Conservation (phyloP, 2,888 invertebrate genomes). For the Byasa hedistus region DNA sequence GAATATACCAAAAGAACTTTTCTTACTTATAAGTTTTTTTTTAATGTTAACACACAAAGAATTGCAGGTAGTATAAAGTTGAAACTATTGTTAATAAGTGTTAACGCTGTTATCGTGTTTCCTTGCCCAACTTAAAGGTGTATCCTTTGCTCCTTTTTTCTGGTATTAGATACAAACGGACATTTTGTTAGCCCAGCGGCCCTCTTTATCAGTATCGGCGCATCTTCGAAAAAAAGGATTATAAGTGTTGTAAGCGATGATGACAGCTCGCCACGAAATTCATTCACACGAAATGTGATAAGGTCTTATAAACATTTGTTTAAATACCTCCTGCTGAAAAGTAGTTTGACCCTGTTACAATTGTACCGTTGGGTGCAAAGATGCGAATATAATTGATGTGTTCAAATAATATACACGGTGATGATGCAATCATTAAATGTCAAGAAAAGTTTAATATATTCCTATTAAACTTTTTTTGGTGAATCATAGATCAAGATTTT, state of each 20-base stretch:
- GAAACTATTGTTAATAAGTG: slow-evolving; percentile 9
- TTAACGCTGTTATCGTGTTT: slow-evolving; percentile 30
- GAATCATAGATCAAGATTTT: no score
- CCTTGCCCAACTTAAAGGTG: slow-evolving; percentile 50
- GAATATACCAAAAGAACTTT: no score
- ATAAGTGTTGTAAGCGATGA: slow-evolving; percentile 59
- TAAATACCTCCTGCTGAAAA: slow-evolving; percentile 36
- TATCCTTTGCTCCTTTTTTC: slow-evolving; percentile 50
- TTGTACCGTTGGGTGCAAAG: neutral
- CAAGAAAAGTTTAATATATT: neutral
- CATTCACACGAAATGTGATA: slow-evolving; percentile 64
- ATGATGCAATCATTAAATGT: no score
- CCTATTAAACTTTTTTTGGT: neutral
- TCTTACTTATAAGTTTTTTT: neutral
- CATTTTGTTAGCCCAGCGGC: slow-evolving; percentile 68
- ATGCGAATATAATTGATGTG: neutral
- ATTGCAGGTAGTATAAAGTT: neutral
- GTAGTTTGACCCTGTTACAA: slow-evolving; percentile 28
- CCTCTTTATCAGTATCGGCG: slow-evolving; percentile 58
- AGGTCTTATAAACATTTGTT: slow-evolving; percentile 41
- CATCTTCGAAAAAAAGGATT: slow-evolving; percentile 59
- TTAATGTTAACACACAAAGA: neutral
- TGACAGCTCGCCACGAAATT: slow-evolving; percentile 57
- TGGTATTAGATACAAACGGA: slow-evolving; percentile 65
- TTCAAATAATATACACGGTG: neutral